Evolutionary conservation across 2,797 vertebrate genomes (phyloP).

Genomic region (Chelonia mydas): DNA sequence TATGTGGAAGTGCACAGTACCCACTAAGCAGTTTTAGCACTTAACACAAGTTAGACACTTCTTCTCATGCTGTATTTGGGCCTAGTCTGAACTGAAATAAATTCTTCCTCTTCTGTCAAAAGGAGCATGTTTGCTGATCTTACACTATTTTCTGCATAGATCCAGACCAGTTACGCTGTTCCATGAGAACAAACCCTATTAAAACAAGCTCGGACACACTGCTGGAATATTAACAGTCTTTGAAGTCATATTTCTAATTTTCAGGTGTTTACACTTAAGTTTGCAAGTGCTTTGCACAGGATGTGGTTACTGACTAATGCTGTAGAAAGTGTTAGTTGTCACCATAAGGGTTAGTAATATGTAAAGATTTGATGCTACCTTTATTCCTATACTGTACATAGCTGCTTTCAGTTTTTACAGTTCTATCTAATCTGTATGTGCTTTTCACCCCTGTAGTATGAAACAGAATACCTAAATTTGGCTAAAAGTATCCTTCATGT

Average conservation of each 20-base stretch:
- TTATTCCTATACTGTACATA: neutral
- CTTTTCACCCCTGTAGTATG: neutral
- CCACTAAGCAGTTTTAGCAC: neutral
- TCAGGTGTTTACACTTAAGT: neutral
- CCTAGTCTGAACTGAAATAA: neutral
- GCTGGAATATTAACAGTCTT: neutral
- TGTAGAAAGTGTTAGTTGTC: neutral
- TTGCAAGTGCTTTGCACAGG: rapidly evolving
- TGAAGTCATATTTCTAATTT: neutral
- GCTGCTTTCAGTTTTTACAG: neutral
- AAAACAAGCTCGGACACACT: neutral
- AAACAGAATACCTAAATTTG: neutral
- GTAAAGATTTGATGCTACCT: neutral
- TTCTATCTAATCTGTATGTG: neutral
- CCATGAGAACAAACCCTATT: neutral
- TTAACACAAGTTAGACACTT: neutral
- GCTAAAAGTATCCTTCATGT: neutral
- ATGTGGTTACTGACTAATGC: neutral
- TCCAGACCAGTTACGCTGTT: neutral
- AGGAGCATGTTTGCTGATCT: neutral
- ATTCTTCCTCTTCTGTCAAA: neutral
- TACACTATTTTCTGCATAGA: neutral
- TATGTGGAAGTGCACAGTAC: neutral
- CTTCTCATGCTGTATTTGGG: neutral
- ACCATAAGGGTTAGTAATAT: neutral